These are phyloP conservation scores for Bombycilla garrulus DNA, from an alignment of 2,113 vertebrate species.

Conservation along the genomic window DNA sequence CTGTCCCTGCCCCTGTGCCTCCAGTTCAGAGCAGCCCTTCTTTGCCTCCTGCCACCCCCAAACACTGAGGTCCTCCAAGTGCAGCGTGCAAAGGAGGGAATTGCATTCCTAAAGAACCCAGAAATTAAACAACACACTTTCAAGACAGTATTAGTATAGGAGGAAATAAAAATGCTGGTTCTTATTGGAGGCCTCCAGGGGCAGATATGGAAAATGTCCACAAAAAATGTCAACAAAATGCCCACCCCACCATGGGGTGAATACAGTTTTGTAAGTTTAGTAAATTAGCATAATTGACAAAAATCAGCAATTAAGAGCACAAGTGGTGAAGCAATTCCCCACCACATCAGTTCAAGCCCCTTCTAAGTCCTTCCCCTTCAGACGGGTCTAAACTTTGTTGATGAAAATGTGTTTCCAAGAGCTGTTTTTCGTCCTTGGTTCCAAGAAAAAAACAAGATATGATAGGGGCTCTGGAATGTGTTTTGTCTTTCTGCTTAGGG, in stretches of 20 bases:
- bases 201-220: not conserved
- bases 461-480: not conserved
- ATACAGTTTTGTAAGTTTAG: not conserved
- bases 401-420: not conserved
- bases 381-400: not conserved
- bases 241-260: fast-evolving
- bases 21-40: not conserved
- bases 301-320: not conserved
- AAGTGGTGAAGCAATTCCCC: not conserved
- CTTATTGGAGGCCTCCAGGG: not conserved
- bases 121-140: not conserved
- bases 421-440: no score
- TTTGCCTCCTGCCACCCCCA: not conserved
- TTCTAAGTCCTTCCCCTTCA: not conserved
- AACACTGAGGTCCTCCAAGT: not conserved
- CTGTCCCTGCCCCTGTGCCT: not conserved
- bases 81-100: not conserved
- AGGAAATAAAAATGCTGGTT: not conserved
- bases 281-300: not conserved
- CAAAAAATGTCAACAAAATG: not conserved
- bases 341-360: not conserved
- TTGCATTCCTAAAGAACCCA: not conserved
- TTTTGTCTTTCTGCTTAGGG: not conserved
- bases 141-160: no score
- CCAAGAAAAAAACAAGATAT: not conserved